phyloP scores from a whole-genome alignment of 2,113 vertebrate species.

The Oryzias javanicus region DNA sequence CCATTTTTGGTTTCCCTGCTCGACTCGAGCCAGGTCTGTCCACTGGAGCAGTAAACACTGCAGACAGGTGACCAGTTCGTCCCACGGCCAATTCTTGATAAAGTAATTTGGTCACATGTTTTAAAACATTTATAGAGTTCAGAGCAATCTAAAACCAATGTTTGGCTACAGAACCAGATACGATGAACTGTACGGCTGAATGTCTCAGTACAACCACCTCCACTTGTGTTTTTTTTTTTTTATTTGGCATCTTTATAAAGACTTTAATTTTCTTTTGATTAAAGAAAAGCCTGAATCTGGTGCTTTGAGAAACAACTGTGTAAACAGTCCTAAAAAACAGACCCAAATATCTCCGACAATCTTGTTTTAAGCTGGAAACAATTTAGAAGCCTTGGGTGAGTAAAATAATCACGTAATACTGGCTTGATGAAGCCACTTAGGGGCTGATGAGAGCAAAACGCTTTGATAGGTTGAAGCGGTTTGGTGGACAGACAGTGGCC shows the following conservation, averaged over 20 bases:
- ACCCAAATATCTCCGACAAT: slow-evolving; percentile 68
- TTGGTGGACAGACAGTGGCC: slow-evolving; percentile 14
- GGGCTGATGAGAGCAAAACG: slow-evolving; percentile 46
- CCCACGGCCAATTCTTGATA: too few relatives aligned
- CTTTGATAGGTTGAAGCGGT: slow-evolving; percentile 29
- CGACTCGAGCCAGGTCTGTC: too few relatives aligned
- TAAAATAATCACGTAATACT: slow-evolving; percentile 65
- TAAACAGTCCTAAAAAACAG: slow-evolving; percentile 4
- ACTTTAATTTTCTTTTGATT: neutral
- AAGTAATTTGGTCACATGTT: too few relatives aligned
- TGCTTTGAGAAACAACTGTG: slow-evolving; percentile 3
- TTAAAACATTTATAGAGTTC: too few relatives aligned
- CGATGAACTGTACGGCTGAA: too few relatives aligned
- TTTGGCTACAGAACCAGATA: too few relatives aligned
- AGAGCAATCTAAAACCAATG: too few relatives aligned
- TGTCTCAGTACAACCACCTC: too few relatives aligned
- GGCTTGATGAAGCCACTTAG: slow-evolving; percentile 70
- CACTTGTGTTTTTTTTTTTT: too few relatives aligned
- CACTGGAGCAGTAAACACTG: too few relatives aligned
- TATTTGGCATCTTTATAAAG: neutral
- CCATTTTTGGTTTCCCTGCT: too few relatives aligned
- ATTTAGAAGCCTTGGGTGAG: slow-evolving; percentile 75
- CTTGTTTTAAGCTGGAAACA: slow-evolving; percentile 73
- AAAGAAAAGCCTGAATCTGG: neutral
- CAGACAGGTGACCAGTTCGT: too few relatives aligned